Evolutionary conservation across 2,888 invertebrate species (phyloP).

Genomic region (Macaria notata): DNA sequence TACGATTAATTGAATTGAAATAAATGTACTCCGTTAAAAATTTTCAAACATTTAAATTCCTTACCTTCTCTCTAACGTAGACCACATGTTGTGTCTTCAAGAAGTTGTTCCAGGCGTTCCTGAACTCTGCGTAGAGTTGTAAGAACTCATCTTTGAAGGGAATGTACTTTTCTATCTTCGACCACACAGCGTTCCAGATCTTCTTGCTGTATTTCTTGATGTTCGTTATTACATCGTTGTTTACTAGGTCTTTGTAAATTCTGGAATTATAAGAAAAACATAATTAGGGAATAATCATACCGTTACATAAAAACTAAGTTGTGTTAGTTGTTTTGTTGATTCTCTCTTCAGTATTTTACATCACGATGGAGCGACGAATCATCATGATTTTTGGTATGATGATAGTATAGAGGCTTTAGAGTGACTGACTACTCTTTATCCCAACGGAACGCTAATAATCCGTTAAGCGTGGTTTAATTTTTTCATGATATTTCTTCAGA

Average conservation of each 20-base stretch:
- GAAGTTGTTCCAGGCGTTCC: constrained; percentile 68
- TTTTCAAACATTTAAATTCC: neutral
- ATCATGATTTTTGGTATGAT: no score
- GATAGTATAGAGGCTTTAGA: no score
- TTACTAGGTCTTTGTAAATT: constrained; percentile 89
- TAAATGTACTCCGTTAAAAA: no score
- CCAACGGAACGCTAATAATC: no score
- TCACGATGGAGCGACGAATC: no score
- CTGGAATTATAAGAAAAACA: constrained; percentile 44
- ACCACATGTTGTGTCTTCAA: constrained; percentile 69
- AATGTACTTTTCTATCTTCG: constrained; percentile 68
- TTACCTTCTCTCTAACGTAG: constrained; percentile 70
- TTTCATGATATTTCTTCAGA: no score
- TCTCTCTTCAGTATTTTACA: no score
- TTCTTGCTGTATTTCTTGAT: constrained; percentile 88
- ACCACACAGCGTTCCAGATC: constrained; percentile 80
- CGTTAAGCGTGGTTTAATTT: no score
- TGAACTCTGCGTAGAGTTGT: constrained; percentile 68
- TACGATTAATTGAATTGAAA: no score
- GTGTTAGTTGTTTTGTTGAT: no score
- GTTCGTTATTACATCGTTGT: constrained; percentile 90
- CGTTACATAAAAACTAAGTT: no score
- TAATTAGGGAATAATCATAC: neutral
- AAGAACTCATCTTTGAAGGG: constrained; percentile 71
- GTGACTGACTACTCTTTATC: no score